Base-by-base conservation (phyloP, 1,140 invertebrate species). In the Bombus consobrinus region DNA sequence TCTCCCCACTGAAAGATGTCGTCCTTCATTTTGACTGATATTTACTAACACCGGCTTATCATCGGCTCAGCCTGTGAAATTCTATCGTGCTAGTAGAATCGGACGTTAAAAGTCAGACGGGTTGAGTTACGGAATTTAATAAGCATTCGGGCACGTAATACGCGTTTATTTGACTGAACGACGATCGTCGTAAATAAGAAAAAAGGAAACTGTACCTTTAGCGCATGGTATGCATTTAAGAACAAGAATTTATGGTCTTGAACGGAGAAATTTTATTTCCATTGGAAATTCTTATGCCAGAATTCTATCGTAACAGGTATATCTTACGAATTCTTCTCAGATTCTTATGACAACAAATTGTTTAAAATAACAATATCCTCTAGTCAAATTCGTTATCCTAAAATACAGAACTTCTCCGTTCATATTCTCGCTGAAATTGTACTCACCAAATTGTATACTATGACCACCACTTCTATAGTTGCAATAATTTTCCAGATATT, bases 111-210 rank as follows among this genome's bases (percentile, higher is more conserved):
- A 66, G 72, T 76, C 72, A 53, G 59, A 47, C 71, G 15, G n/a
- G 22, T 2, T 83, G 81, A 83, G 81, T 76, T 83, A 83, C 72
- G 71, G 81, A 83, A 76, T 83, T 83, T 83, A 75, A 83, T 83
- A 83, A 83, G 72, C 62, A 66, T 83, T 83, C 32, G 59, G 73
- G 81, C 39, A 73, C 41, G 41, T 83, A 75, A 75, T 66, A 66
- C 41, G 53, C 59, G 32, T 47, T 41, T 34, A 59, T 43, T 34
- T 43, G 57, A 75, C 39, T 68, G 81, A 66, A 75, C 73, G 28
- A 25, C 59, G 72, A 83, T 83, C 59, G 41, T 53, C 32, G 32
- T 83, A 68, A 83, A 76, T 83, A 83, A 74, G 22, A 15, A 74
- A 53, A 75, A 68, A 47, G 47, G 47, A 39, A 32, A 53, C 28